A percentile compares a stretch with the other conserved stretches of the same genome.
Conservation (phyloP, 2,797 vertebrate genomes). For the Oophaga sylvatica region DNA sequence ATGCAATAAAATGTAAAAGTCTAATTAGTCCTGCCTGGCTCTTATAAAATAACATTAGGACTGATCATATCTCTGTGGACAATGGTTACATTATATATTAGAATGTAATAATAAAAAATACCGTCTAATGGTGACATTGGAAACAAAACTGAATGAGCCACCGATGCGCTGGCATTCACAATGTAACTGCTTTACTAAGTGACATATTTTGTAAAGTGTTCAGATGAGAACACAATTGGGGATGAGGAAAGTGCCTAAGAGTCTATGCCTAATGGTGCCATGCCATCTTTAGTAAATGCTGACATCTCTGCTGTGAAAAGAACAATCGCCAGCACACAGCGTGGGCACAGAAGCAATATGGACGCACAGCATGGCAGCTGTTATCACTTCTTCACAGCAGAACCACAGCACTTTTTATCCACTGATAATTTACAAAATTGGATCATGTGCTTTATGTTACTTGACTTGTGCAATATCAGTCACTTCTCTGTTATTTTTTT, state of each 20-base stretch:
- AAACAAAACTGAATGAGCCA: background rate
- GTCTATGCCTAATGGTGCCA: background rate
- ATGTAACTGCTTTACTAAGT: background rate
- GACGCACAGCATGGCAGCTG: conserved; percentile 32
- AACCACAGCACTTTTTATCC: conserved; percentile 40
- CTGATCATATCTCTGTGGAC: background rate
- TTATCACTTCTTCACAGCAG: conserved; percentile 23
- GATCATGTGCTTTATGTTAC: conserved; percentile 35
- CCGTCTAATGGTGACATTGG: background rate
- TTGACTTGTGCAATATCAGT: conserved; percentile 9
- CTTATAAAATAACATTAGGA: no score
- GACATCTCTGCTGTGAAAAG: conserved; percentile 27
- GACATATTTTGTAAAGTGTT: background rate
- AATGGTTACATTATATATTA: background rate
- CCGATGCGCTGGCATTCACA: background rate
- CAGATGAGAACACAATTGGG: background rate
- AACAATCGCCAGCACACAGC: conserved; percentile 17
- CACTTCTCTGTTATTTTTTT: background rate
- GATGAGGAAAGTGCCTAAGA: background rate
- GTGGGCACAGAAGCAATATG: conserved; percentile 32
- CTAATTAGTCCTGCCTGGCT: no score
- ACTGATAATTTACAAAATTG: conserved; percentile 30
- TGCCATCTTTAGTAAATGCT: conserved; percentile 16
- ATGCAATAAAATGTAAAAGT: no score
- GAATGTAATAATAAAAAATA: background rate